Conservation (phyloP, 2,888 invertebrate species). For the Diarsia rubi region DNA sequence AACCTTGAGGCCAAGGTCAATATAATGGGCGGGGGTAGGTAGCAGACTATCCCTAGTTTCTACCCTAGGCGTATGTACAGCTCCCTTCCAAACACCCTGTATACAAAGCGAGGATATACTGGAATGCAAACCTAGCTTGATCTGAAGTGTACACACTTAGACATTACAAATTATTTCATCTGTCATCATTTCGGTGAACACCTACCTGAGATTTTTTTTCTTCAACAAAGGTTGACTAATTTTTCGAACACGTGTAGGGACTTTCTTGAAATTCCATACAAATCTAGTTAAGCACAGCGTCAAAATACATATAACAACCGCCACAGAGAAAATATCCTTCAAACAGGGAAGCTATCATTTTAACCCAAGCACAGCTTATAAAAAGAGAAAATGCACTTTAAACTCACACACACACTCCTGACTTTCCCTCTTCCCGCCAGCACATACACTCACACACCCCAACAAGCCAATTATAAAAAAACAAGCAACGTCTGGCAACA, state of each 20-base stretch:
- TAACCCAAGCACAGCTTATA: neutral
- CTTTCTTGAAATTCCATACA: neutral
- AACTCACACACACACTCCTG: neutral
- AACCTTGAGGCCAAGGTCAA: too few relatives aligned
- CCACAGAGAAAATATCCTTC: neutral
- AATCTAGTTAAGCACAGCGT: neutral
- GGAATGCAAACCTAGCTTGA: too few relatives aligned
- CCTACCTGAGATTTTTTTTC: neutral
- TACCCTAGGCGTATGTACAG: too few relatives aligned
- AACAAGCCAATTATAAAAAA: constrained; percentile 44
- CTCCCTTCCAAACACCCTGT: too few relatives aligned
- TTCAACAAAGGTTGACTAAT: neutral
- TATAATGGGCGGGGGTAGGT: too few relatives aligned
- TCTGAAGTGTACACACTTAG: neutral
- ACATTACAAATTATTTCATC: neutral
- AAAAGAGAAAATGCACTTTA: neutral
- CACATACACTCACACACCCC: constrained; percentile 24
- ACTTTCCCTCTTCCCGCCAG: constrained; percentile 6
- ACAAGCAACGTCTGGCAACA: constrained; percentile 32
- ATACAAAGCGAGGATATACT: too few relatives aligned
- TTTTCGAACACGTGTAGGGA: neutral
- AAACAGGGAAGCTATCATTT: neutral
- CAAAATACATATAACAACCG: neutral
- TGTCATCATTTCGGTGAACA: neutral
- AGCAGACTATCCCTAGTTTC: too few relatives aligned